A percentile compares a stretch with the other conserved stretches of the same genome.
Evolutionary conservation across 35 echinoderm and acorn worm genomes (phyloP).

Genomic region (Amphiura filiformis): DNA sequence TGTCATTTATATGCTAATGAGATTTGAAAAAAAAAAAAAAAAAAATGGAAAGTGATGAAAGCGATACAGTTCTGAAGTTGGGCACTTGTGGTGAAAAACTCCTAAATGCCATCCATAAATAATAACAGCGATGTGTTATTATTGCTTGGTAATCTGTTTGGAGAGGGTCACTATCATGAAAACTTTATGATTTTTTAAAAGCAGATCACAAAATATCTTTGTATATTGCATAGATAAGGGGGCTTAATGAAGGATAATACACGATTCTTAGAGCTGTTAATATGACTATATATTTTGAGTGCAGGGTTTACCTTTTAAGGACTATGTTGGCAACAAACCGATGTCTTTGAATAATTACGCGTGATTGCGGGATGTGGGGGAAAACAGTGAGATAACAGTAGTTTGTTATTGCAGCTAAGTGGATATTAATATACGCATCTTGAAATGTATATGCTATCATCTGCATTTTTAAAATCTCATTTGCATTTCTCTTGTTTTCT

Average conservation of each 20-base stretch:
- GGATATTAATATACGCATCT: not conserved
- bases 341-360: not conserved
- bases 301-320: constrained; percentile 4
- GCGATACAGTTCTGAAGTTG: constrained; percentile 2
- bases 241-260: constrained; percentile 6
- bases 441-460: too few relatives aligned
- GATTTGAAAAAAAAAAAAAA: too few relatives aligned
- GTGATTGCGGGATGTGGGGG: not conserved
- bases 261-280: not conserved
- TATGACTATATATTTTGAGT: not conserved
- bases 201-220: constrained; percentile 11
- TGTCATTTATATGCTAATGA: constrained; percentile 15
- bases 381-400: not conserved
- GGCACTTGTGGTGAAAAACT: not conserved
- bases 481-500: constrained; percentile 11
- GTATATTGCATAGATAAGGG: constrained; percentile 7
- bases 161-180: not conserved
- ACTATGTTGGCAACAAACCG: not conserved
- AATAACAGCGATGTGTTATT: constrained; percentile 1
- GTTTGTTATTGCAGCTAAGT: not conserved
- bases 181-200: not conserved
- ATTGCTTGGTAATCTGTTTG: constrained; percentile 5
- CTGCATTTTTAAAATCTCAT: not conserved
- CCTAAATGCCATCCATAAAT: constrained; percentile 8
- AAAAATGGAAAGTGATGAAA: constrained; percentile 6